Conservation (phyloP, 2,888 invertebrate species). For the Gibbula magus region DNA sequence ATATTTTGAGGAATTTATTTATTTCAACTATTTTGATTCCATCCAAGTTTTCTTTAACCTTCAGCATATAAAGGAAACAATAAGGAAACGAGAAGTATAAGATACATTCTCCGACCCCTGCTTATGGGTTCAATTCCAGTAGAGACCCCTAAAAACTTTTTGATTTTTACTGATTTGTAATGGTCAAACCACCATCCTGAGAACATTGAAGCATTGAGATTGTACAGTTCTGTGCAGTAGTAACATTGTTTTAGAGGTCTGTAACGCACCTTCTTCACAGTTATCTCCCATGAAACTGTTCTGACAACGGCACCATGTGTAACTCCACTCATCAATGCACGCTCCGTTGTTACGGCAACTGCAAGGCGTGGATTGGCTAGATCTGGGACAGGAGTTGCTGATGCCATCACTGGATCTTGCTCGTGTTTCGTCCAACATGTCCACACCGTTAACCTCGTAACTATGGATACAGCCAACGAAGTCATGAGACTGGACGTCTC, state of each 20-base stretch:
- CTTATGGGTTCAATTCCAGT: too few species aligned
- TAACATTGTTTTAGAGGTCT: background rate
- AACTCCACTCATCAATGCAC: conserved; percentile 90
- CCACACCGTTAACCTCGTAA: conserved; percentile 87
- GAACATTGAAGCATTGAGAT: too few species aligned
- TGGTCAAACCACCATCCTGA: too few species aligned
- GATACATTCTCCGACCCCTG: too few species aligned
- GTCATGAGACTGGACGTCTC: conserved; percentile 93
- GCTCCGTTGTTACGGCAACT: conserved; percentile 81
- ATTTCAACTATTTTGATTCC: background rate
- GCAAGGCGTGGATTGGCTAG: conserved; percentile 71
- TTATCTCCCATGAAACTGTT: conserved; percentile 84
- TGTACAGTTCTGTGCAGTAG: background rate
- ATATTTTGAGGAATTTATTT: background rate
- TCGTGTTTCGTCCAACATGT: conserved; percentile 47
- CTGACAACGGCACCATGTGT: conserved; percentile 80
- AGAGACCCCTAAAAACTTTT: too few species aligned
- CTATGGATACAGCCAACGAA: conserved; percentile 95
- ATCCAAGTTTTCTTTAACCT: background rate
- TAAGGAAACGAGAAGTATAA: too few species aligned
- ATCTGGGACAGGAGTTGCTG: conserved; percentile 85
- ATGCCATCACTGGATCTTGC: conserved; percentile 81
- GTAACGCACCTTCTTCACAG: conserved; percentile 80
- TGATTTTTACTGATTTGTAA: too few species aligned
- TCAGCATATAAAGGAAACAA: too few species aligned